Base-by-base conservation (phyloP, 2,113 vertebrate genomes). In the Loxodonta africana region DNA sequence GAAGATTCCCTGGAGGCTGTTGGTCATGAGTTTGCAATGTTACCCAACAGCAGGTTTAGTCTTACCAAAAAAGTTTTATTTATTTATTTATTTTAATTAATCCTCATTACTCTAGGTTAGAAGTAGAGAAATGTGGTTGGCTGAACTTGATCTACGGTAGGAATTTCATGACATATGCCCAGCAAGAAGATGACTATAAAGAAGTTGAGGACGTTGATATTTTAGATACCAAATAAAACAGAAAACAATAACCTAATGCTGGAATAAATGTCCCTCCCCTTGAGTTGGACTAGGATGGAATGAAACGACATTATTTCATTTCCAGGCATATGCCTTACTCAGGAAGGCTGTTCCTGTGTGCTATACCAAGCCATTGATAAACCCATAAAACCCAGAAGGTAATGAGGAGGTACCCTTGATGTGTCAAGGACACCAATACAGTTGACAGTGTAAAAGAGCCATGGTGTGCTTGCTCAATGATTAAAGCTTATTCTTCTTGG, bases 201-300 rank as follows among this genome's bases (percentile, higher is more conserved):
- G 41, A 92, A 87, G 0, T 25, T 67, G n/a, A 89, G 41, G 53
- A 60, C n/a, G 71, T 44, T 18, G 30, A 76, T 26, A 2, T 30
- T 97, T 86, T 65, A 85, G 48, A 78, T n/a, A 71, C 1, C 30
- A 94, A 90, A 90, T 81, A 30, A 94, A 85, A 74, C 78, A 82
- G n/a, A 71, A 88, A 87, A 80, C 0, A 62, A 3, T 80, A 82
- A 83, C 12, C 14, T 69, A 69, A 17, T 60, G 53, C 8, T 95
- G 25, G 23, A 57, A 63, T 28, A 73, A 84, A 81, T 53, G 9
- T 3, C 17, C 8, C 33, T 51, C 3, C 23, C 21, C 51, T 20
- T 25, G 5, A n/a, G 28, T 92, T 84, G 33, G 12, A 46, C 7
- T 33, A 73, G 25, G 26, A 51, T 15, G 37, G n/a, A 12, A 15